Base-by-base conservation (phyloP, 2,113 vertebrate species). In the Dipodomys stephensi region DNA sequence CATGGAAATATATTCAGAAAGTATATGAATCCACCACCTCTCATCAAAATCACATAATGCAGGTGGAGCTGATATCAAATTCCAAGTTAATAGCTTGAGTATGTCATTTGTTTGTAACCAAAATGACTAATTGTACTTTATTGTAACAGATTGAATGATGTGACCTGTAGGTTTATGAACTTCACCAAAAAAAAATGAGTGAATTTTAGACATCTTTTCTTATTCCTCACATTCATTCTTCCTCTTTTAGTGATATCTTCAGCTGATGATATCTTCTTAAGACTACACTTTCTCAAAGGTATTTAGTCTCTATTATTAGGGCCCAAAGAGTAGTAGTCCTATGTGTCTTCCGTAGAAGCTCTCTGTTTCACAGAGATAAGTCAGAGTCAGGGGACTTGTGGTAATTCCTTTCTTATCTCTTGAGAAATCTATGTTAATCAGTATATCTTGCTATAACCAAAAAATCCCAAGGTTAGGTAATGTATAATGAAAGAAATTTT, bases 181-280 rank as follows among this genome's bases (percentile, higher is more conserved):
- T 64, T 62, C n/a, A 39, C 53, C n/a, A n/a, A 57, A 4, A 49
- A 39, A 11, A 49, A 49, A 9, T 49, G 10, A 49, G 49, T 49
- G 49, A 49, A 49, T 49, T 49, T 49, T 11, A 49, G 32, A 46
- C 10, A 67, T 83, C 78, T 16, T 32, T 69, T 74, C 30, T 88
- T 18, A 82, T 39, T 5, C n/a, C 64, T 53, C 3, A 62, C 5
- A 22, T 84, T 69, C 18, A n/a, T 82, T 1, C 1, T 49, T 73
- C 67, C 83, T 23, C 39, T 72, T 90, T 28, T 76, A 73, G 87
- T 39, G 0, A 77, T 35, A 22, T 49, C 62, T 96, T 93, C 7
- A 53, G 25, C 30, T 76, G 57, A 81, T 68, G 83, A n/a, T 74
- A 62, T n/a, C 65, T 88, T 83, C n/a, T 76, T 88, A 62, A 84